Base-by-base conservation (phyloP, 2,113 vertebrate species). In the Empidonax alnorum region DNA sequence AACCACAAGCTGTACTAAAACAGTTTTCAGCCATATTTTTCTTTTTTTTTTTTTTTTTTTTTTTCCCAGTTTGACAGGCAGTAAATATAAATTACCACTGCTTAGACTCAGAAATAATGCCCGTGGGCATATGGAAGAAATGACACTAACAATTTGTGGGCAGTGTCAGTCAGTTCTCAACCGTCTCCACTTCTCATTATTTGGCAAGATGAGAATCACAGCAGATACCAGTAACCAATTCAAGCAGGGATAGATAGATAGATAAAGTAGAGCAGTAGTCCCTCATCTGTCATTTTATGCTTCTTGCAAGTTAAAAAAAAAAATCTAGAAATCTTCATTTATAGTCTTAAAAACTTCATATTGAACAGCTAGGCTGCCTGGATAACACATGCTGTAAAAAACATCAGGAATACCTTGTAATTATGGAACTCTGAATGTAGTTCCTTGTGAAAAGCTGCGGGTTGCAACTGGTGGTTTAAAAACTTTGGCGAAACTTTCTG, bases 21-120 rank as follows among this genome's bases (percentile, higher is more conserved):
- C 4, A 31, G 14, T 76, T 83, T 85, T 76, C 49, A 76, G 56
- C 49, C 11, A 24, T 37, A 13, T 68, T 52, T 84, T 71, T 65
- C 13, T 35, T 50, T 46, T 44, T 44, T 31, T 66, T 18, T 7
- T 31, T 66, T 18, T 7, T 42, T 42, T 42, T 41, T 41, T 41
- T 41, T 41, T 41, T 12, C 3, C 31, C 59, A 63, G 14, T 14
- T 65, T 90, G 28, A 87, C 31, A 94, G 67, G 50, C 53, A 67
- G 63, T 67, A 90, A 94, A 94, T 88, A 94, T 92, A 97, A 97
- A 95, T 97, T 96, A 97, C 50, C 55, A 31, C 80, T 91, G 65
- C 69, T 93, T 89, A 82, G 62, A 91, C 84, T 96, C 88, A 93
- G 72, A 90, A 92, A 97, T 86, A 96, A 87, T 89, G 66, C 74